Evolutionary conservation across 2,888 invertebrate genomes (phyloP), one percentile per base, ranked within the genome.

Genomic region (Spodoptera picta): DNA sequence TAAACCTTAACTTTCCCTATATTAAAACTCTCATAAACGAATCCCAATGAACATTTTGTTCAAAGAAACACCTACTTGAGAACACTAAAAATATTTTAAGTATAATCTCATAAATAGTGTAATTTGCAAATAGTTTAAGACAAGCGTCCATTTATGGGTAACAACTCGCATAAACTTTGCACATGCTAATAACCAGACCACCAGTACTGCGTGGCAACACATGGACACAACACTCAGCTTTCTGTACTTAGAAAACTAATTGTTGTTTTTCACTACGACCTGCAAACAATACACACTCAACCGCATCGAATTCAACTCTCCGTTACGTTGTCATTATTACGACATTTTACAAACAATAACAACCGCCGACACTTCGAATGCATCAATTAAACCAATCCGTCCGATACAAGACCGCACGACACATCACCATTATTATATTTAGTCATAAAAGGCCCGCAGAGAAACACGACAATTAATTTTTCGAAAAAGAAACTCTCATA

Each of bases 381-480:
- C 71, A 81, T 82, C 77, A 73, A 77, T 73, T 77, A 75, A 68
- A 56, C 74, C 65, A 55, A 55, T 58, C 67, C 49, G 52, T 61
- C 60, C 74, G 60, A 59, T 70, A 57, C 83, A 74, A 82, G 81
- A 63, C 57, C 48, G 67, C 66, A 63, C 63, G 67, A 68, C 52
- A 56, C 73, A 55, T 75, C 79, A 75, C 75, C 60, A 75, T 73
- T 79, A 75, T 80, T 65, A 73, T 70, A 79, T 79, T 80, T 64
- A 77, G 69, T 77, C 69, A 78, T 83, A 83, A 83, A 81, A 73
- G 65, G 72, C 70, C 73, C 67, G 64, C 65, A 61, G 76, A 63
- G 82, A 68, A 70, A 77, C 76, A 79, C 71, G 69, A 80, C 80
- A 80, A 77, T 83, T 79, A 78, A 63, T 72, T 69, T 70, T 60